Conservation (phyloP, 2,797 vertebrate species). For the Molossus molossus region DNA sequence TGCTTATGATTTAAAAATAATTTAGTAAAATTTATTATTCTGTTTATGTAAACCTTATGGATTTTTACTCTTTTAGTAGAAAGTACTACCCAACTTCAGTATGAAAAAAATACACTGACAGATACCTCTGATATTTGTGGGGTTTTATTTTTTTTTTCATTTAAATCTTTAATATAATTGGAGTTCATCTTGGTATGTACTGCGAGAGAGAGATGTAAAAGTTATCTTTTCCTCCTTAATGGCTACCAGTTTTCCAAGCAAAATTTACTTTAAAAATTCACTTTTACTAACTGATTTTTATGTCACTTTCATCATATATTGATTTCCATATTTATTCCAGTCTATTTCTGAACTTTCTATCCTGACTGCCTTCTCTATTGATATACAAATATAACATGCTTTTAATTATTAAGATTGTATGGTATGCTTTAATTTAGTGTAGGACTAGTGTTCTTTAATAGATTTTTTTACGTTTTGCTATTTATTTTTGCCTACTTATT, state of each 20-base stretch:
- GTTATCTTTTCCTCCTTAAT: neutral
- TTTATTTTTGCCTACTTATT: neutral
- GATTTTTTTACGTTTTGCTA: constrained; percentile 1
- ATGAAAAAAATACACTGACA: neutral
- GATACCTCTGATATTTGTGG: neutral
- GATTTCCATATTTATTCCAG: neutral
- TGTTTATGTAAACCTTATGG: neutral
- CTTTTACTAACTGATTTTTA: constrained; percentile 9
- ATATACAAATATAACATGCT: neutral
- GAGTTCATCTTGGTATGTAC: neutral
- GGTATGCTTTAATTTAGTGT: constrained; percentile 39
- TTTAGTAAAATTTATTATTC: neutral
- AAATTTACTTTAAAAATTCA: neutral
- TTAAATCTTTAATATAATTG: neutral
- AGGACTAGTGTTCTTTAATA: neutral
- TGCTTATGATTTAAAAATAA: constrained; percentile 29
- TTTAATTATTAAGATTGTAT: constrained; percentile 24
- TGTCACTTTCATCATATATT: neutral
- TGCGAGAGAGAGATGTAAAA: neutral
- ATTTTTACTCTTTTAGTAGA: neutral
- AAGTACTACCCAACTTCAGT: neutral
- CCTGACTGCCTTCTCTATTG: constrained; percentile 25
- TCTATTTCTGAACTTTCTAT: constrained; percentile 9
- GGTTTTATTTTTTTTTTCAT: neutral
- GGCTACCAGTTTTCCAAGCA: neutral